These are phyloP conservation scores for Amblyjoppa proteus DNA, from an alignment of 2,888 invertebrate genomes.

Conservation along the genomic window DNA sequence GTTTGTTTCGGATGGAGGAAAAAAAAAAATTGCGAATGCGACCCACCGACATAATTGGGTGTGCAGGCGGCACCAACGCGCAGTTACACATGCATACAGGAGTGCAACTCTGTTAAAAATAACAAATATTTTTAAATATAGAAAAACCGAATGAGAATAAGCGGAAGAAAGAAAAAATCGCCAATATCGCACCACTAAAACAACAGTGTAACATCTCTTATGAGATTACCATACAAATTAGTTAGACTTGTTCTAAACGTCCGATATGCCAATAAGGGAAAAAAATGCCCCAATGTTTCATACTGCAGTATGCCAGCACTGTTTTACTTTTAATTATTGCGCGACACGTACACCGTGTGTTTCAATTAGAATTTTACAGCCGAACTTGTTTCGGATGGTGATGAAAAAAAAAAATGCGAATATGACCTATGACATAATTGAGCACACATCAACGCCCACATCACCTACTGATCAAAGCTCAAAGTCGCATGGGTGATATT, in stretches of 20 bases:
- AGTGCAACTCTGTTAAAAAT: no score
- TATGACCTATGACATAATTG: no score
- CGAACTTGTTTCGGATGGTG: no score
- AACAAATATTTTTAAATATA: no score
- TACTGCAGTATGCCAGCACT: no score
- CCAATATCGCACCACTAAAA: background rate
- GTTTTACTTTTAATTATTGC: background rate
- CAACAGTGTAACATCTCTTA: no score
- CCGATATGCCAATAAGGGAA: background rate
- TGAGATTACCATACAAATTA: no score
- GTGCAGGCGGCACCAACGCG: no score
- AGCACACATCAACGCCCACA: background rate
- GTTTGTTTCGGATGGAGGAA: background rate
- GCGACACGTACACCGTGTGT: background rate
- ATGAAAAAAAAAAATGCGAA: no score
- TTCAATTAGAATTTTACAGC: background rate
- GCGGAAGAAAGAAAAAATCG: conserved; percentile 4
- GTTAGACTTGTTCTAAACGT: no score
- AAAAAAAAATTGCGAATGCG: background rate
- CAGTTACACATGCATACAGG: no score
- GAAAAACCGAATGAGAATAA: conserved; percentile 26
- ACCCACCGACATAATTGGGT: background rate
- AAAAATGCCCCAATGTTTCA: background rate
- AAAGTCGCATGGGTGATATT: background rate
- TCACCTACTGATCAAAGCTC: background rate